phyloP scores from a whole-genome alignment of 2,888 invertebrate genomes.

The Aplocera efformata region DNA sequence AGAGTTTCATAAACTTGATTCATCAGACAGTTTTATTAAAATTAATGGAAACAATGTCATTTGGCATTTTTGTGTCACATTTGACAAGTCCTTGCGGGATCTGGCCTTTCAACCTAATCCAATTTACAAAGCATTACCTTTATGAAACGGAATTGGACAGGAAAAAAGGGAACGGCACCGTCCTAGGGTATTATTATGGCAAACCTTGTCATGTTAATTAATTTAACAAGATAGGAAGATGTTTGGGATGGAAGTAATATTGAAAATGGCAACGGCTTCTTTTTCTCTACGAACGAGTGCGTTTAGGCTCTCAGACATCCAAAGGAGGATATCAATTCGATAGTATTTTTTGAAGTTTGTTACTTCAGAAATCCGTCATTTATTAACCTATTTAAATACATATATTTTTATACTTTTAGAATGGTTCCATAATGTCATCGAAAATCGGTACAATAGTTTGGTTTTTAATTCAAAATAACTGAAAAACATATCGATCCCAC shows the following conservation, averaged over 20 bases:
- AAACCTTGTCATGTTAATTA: slow-evolving; percentile 20
- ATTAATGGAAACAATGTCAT: slow-evolving; percentile 21
- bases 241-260: background rate
- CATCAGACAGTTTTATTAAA: slow-evolving; percentile 13
- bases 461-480: no score
- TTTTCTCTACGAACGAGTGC: no score
- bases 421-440: no score
- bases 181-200: slow-evolving; percentile 16
- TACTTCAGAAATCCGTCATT: no score
- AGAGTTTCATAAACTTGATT: no score
- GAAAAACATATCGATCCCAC: no score
- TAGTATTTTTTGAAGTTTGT: no score
- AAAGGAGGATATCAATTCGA: no score
- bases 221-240: slow-evolving; percentile 9
- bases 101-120: slow-evolving; percentile 40
- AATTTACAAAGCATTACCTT: slow-evolving; percentile 42
- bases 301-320: no score
- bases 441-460: no score
- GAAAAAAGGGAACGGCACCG: slow-evolving; percentile 36
- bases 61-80: slow-evolving; percentile 27
- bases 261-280: background rate
- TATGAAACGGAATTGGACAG: slow-evolving; percentile 38
- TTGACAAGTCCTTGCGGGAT: slow-evolving; percentile 37
- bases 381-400: no score
- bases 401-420: no score